Evolutionary conservation across 2,888 invertebrate genomes (phyloP).

Genomic region (Junonia oenone): DNA sequence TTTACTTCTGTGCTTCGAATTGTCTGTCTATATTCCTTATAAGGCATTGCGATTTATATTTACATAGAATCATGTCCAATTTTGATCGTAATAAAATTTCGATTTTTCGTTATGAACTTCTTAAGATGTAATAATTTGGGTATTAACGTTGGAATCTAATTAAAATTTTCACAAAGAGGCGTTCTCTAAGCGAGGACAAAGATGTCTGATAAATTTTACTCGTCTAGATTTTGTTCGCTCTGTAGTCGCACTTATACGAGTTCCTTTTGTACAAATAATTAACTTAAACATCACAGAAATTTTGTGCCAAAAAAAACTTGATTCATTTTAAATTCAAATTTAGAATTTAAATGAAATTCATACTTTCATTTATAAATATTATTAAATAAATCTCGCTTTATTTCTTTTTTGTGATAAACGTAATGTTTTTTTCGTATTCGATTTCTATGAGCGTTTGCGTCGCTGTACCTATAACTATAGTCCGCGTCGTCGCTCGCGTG

Average conservation of each 20-base stretch:
- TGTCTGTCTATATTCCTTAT: neutral
- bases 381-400: no score
- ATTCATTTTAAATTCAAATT: no score
- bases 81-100: neutral
- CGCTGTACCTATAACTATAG: no score
- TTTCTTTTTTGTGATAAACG: no score
- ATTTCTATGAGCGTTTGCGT: no score
- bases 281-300: no score
- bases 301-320: no score
- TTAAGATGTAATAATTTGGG: neutral
- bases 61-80: neutral
- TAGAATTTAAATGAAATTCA: no score
- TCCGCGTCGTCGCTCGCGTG: no score
- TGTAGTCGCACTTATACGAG: neutral
- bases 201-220: neutral
- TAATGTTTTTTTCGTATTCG: no score
- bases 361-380: no score
- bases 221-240: neutral
- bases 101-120: neutral
- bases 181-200: neutral
- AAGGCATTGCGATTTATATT: constrained; percentile 2
- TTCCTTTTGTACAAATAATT: no score
- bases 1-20: constrained; percentile 9
- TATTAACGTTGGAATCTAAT: neutral
- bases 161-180: neutral